phyloP scores from a whole-genome alignment of 1,140 invertebrate genomes.

The Anastrepha ludens region DNA sequence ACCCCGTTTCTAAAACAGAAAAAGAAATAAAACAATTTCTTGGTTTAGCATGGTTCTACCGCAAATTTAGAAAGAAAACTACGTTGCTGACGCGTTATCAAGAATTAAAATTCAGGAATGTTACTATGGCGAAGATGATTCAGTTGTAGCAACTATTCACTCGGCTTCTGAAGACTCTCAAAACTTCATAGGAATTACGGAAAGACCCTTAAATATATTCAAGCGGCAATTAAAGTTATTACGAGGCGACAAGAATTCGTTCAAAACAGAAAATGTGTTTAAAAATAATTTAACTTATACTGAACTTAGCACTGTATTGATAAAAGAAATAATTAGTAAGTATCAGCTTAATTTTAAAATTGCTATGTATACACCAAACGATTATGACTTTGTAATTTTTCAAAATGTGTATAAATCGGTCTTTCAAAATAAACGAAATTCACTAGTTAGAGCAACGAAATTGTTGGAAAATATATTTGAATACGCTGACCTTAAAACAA shows the following conservation, averaged over 20 bases:
- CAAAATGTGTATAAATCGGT: not conserved
- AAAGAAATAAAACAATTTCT: constrained; percentile 59
- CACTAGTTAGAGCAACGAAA: not conserved
- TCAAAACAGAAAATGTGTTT: no score
- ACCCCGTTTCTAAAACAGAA: constrained; percentile 55
- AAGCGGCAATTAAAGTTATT: no score
- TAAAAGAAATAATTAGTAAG: no score
- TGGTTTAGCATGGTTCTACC: constrained; percentile 56
- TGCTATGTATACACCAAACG: not conserved
- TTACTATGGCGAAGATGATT: constrained; percentile 17
- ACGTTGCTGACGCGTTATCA: constrained; percentile 66
- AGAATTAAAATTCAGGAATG: constrained; percentile 53
- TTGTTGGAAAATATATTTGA: not conserved
- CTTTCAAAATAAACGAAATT: not conserved
- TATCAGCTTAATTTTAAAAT: not conserved
- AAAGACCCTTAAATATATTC: no score
- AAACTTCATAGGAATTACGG: no score
- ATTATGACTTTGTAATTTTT: constrained; percentile 17
- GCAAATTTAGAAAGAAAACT: constrained; percentile 62
- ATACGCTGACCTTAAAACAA: not conserved
- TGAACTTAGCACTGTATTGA: no score
- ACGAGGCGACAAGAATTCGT: no score
- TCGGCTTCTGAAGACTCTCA: not conserved
- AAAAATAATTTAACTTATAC: no score
- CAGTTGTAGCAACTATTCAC: not conserved